Conservation (phyloP, 1,140 invertebrate species). For the Lordiphosa collinella region DNA sequence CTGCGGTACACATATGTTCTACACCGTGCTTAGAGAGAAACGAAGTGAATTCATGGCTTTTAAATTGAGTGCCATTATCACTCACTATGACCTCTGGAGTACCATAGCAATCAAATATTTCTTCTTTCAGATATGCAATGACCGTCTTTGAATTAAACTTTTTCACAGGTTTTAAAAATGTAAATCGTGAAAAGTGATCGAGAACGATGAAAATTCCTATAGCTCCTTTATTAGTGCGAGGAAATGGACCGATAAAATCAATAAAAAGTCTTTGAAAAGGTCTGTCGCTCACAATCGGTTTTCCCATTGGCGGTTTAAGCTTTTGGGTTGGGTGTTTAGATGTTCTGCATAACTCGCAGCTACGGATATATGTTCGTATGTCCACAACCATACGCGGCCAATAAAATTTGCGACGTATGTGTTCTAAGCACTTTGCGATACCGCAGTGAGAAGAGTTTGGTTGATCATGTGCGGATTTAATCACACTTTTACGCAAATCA, state of each 20-base stretch:
- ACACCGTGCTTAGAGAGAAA: too few species aligned
- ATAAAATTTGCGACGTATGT: constrained; percentile 1
- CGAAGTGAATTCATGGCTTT: too few species aligned
- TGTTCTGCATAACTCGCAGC: constrained; percentile 8
- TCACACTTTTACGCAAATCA: not conserved
- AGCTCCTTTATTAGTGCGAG: not conserved
- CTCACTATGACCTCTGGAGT: too few species aligned
- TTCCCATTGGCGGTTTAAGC: not conserved
- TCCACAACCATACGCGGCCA: constrained; percentile 5
- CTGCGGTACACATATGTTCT: not conserved
- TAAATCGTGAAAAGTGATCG: constrained; percentile 16
- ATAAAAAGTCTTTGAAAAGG: constrained; percentile 5
- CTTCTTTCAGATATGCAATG: too few species aligned
- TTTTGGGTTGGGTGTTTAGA: constrained; percentile 4
- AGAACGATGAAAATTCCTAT: not conserved
- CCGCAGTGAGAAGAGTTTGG: not conserved
- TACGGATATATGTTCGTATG: not conserved
- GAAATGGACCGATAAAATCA: constrained; percentile 15
- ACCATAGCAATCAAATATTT: too few species aligned
- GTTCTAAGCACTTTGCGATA: not conserved
- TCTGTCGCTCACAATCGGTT: not conserved
- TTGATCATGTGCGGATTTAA: not conserved
- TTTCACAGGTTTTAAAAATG: constrained; percentile 6
- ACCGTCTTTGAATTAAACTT: not conserved
- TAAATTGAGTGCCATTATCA: too few species aligned